phyloP scores from a whole-genome alignment of 2,113 vertebrate species.

The Delphinapterus leucas region DNA sequence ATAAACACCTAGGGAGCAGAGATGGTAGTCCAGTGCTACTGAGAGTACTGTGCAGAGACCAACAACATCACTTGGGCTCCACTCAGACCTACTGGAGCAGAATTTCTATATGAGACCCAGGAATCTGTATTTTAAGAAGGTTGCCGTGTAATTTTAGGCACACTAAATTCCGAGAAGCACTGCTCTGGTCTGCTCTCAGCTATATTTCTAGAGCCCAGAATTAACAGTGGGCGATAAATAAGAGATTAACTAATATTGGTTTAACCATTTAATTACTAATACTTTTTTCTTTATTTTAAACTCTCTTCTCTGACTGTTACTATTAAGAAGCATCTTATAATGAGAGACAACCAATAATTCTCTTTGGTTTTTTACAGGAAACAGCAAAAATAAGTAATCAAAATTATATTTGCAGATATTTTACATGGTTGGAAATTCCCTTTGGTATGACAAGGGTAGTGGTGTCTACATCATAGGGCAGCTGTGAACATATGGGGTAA shows the following conservation, averaged over 20 bases:
- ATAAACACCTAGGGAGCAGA: not conserved
- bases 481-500: not conserved
- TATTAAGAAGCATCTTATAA: not conserved
- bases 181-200: not conserved
- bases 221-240: not conserved
- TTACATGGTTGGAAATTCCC: not conserved
- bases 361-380: not conserved
- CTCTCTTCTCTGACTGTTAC: not conserved
- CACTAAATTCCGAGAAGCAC: not conserved
- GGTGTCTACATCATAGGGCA: not conserved
- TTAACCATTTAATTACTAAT: not conserved
- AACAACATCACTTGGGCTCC: accelerated
- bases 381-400: not conserved
- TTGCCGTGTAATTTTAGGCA: not conserved
- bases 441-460: not conserved
- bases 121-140: not conserved
- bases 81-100: not conserved
- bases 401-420: not conserved
- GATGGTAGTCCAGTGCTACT: accelerated
- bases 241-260: not conserved
- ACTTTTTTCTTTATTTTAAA: not conserved
- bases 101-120: not conserved
- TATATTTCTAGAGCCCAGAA: not conserved
- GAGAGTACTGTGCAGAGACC: not conserved
- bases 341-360: not conserved